Conservation (phyloP, 2,113 vertebrate genomes). For the Pygathrix nemaeus region DNA sequence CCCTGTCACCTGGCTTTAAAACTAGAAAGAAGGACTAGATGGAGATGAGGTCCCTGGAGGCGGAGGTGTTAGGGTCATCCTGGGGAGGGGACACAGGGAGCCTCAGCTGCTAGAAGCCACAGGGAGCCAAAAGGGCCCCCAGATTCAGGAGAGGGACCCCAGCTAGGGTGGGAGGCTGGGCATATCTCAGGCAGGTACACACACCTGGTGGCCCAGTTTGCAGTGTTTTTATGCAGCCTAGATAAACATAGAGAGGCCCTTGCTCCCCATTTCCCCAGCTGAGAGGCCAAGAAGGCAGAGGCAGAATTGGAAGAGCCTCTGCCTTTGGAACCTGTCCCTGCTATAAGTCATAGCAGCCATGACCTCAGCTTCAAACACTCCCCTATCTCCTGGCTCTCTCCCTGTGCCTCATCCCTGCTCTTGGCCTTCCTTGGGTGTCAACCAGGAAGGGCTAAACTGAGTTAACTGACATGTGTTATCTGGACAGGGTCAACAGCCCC, state of each 20-base stretch:
- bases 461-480: not conserved
- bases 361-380: too few relatives aligned
- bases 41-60: not conserved
- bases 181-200: not conserved
- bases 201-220: not conserved
- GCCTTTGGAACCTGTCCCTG: rapidly evolving
- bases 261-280: rapidly evolving
- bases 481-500: not conserved
- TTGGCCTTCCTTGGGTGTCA: slow-evolving; percentile 1
- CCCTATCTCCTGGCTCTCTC: not conserved
- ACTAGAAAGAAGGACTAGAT: not conserved
- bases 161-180: not conserved
- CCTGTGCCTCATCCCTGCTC: rapidly evolving
- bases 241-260: not conserved
- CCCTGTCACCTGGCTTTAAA: not conserved
- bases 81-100: not conserved
- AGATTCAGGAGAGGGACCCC: not conserved
- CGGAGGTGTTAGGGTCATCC: too few relatives aligned
- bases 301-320: rapidly evolving
- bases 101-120: not conserved
- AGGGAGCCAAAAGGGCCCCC: too few relatives aligned
- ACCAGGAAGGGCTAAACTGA: not conserved
- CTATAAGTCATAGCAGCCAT: rapidly evolving
- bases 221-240: not conserved
- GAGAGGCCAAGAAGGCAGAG: not conserved